These are phyloP conservation scores for Frieseomelitta varia DNA, from an alignment of 1,140 invertebrate species.

Conservation along the genomic window DNA sequence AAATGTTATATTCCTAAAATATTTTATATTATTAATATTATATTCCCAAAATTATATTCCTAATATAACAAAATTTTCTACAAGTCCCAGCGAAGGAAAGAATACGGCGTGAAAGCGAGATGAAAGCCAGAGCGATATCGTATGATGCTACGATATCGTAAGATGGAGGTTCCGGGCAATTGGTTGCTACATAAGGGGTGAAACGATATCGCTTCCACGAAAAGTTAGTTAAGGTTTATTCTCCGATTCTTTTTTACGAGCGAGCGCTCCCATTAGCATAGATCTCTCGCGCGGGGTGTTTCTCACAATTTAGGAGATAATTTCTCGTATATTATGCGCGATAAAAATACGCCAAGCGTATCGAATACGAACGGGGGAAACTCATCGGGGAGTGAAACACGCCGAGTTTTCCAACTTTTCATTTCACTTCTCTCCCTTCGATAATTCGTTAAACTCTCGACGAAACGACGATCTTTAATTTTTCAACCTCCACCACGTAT, in stretches of 20 bases:
- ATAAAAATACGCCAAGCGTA: slow-evolving; percentile 17
- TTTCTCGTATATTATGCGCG: background rate
- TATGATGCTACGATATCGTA: background rate
- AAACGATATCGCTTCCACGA: slow-evolving; percentile 16
- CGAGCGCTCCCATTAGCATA: background rate
- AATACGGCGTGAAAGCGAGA: background rate
- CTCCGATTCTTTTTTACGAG: too few species aligned
- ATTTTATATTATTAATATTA: too few species aligned
- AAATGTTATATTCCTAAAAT: too few species aligned
- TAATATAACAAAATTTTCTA: too few species aligned
- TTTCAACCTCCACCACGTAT: background rate
- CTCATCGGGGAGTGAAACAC: background rate
- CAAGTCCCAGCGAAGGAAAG: background rate
- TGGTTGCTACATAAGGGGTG: slow-evolving; percentile 22
- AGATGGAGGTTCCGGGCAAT: slow-evolving; percentile 15
- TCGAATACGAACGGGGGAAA: background rate
- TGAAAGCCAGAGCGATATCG: background rate
- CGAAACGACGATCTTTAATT: background rate
- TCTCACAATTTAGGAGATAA: background rate
- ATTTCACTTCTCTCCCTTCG: background rate
- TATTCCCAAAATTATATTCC: too few species aligned
- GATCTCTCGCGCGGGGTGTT: background rate
- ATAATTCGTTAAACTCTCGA: background rate
- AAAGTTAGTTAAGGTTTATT: background rate
- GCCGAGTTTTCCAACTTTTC: background rate